A percentile compares a stretch with the other conserved stretches of the same genome.
Conservation (phyloP, 2,888 invertebrate species). For the Euclidia mi region DNA sequence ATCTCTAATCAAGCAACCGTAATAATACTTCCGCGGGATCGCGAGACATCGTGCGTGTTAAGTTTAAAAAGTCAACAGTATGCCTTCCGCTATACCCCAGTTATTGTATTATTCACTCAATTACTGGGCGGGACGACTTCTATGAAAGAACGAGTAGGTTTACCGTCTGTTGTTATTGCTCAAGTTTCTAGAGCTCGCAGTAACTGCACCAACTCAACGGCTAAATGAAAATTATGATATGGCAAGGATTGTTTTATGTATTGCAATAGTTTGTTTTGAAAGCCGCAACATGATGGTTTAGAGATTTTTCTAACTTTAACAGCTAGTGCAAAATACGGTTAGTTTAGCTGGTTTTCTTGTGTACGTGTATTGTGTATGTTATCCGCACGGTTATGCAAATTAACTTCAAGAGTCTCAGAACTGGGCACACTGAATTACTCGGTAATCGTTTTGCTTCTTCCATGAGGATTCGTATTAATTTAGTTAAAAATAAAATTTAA, state of each 20-base stretch:
- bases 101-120: constrained; percentile 35
- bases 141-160: constrained; percentile 63
- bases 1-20: too few relatives aligned
- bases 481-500: too few relatives aligned
- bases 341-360: constrained; percentile 14
- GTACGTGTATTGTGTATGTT: neutral
- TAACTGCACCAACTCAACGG: constrained; percentile 43
- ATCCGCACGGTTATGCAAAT: too few relatives aligned
- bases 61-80: too few relatives aligned
- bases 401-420: too few relatives aligned
- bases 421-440: too few relatives aligned
- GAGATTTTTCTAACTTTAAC: constrained; percentile 38
- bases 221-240: constrained; percentile 61
- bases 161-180: constrained; percentile 71
- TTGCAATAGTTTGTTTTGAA: constrained; percentile 58
- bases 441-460: too few relatives aligned
- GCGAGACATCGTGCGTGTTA: too few relatives aligned
- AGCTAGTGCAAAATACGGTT: constrained; percentile 9
- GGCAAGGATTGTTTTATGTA: constrained; percentile 66
- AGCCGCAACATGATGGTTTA: constrained; percentile 32
- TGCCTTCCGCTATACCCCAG: constrained; percentile 8
- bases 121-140: constrained; percentile 43
- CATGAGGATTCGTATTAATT: too few relatives aligned
- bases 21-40: too few relatives aligned
- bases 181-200: constrained; percentile 60